phyloP scores from a whole-genome alignment of 2,888 invertebrate species.

The Conops quadrifasciatus region DNA sequence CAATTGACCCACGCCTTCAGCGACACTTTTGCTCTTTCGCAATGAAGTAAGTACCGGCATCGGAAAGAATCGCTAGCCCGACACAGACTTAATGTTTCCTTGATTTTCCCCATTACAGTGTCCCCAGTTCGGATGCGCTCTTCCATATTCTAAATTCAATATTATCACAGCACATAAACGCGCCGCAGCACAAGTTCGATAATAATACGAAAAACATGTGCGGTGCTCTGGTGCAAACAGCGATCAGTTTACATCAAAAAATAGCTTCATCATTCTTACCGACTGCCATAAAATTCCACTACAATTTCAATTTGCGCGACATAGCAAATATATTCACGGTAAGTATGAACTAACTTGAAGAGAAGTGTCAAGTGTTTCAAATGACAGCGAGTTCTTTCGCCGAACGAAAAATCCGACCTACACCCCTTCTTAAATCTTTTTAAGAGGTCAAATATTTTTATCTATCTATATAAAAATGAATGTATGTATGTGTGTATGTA shows the following conservation, averaged over 20 bases:
- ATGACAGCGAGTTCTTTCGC: too few species aligned
- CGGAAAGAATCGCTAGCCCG: background rate
- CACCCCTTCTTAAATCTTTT: too few species aligned
- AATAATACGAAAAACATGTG: conserved; percentile 70
- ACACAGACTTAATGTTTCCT: conserved; percentile 5
- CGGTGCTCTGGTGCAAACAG: conserved; percentile 74
- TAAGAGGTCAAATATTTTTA: too few species aligned
- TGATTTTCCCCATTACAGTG: conserved; percentile 71
- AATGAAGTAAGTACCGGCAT: conserved; percentile 71
- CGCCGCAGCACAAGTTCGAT: conserved; percentile 74
- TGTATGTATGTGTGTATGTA: too few species aligned
- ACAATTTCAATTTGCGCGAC: conserved; percentile 91
- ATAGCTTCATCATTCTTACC: conserved; percentile 83
- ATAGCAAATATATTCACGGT: conserved; percentile 94
- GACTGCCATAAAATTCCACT: conserved; percentile 94
- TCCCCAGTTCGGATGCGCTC: conserved; percentile 83
- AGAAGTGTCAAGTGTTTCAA: too few species aligned
- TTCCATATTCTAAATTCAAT: conserved; percentile 86
- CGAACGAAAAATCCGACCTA: too few species aligned
- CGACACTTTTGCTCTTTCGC: conserved; percentile 88
- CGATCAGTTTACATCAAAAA: conserved; percentile 79
- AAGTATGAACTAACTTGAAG: conserved; percentile 45
- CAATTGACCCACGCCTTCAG: conserved; percentile 89
- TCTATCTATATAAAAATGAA: too few species aligned
- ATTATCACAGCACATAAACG: conserved; percentile 76